phyloP scores from a whole-genome alignment of 2,113 vertebrate species.

The Ivindomyrus marchei region DNA sequence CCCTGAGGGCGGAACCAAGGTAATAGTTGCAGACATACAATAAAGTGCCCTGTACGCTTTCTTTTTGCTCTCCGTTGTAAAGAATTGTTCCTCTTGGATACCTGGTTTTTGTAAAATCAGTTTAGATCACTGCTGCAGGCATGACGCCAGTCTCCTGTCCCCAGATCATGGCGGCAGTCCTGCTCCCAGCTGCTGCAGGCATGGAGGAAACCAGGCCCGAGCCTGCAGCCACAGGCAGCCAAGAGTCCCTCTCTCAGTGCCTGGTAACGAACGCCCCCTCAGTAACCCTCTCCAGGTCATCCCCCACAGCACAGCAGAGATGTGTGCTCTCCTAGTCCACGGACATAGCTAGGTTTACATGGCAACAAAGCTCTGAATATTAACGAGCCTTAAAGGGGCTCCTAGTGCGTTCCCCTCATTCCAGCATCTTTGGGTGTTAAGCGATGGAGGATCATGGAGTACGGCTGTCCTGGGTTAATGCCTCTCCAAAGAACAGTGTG shows the following conservation, averaged over 20 bases:
- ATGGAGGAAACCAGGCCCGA: slow-evolving; percentile 39
- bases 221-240: slow-evolving; percentile 32
- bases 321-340: slow-evolving; percentile 58
- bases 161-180: slow-evolving; percentile 42
- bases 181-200: slow-evolving; percentile 34
- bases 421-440: slow-evolving; percentile 7
- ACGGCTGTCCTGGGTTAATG: background rate
- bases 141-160: slow-evolving; percentile 35
- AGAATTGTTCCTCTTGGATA: background rate
- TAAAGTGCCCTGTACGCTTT: background rate
- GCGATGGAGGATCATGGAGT: background rate
- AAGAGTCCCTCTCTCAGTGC: slow-evolving; percentile 43
- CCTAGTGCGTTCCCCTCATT: background rate
- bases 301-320: slow-evolving; percentile 43
- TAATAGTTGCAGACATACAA: background rate
- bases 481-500: background rate
- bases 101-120: background rate
- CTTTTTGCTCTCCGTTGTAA: background rate
- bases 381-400: background rate
- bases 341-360: slow-evolving; percentile 43
- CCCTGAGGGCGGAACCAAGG: background rate
- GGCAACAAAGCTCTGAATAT: slow-evolving; percentile 26
- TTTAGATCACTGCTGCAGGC: background rate
- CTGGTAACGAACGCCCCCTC: slow-evolving; percentile 56
- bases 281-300: slow-evolving; percentile 38